Conservation (phyloP, 2,888 invertebrate species). For the Slavum lentiscoides region DNA sequence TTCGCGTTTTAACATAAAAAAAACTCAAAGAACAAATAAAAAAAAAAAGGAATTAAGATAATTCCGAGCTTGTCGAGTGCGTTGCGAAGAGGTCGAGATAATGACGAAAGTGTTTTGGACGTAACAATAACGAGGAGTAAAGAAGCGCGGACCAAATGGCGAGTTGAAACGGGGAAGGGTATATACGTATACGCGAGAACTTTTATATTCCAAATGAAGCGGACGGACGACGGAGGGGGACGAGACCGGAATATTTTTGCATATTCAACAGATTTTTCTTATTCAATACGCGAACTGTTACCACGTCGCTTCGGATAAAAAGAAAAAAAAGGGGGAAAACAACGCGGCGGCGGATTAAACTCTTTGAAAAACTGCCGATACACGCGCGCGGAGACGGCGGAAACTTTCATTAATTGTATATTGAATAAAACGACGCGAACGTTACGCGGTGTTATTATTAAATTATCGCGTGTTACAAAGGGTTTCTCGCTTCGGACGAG, state of each 20-base stretch:
- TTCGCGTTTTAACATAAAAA: no score
- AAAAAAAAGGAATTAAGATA: slow-evolving; percentile 26
- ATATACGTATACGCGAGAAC: no score
- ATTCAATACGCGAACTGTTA: neutral
- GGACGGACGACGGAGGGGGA: neutral
- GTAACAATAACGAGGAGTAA: neutral
- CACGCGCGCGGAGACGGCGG: neutral
- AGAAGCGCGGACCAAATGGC: neutral
- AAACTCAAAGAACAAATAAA: neutral
- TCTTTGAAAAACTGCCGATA: slow-evolving; percentile 18
- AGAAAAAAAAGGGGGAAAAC: no score
- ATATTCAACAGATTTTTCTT: slow-evolving; percentile 27
- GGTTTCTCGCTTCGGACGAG: neutral
- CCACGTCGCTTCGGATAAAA: no score
- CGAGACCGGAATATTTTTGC: slow-evolving; percentile 30
- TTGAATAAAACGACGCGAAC: neutral
- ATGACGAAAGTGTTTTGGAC: slow-evolving; percentile 39
- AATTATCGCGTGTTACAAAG: neutral
- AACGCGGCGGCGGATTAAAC: neutral
- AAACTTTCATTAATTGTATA: slow-evolving; percentile 4
- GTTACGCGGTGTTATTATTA: neutral
- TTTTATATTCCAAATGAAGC: neutral
- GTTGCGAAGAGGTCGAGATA: slow-evolving; percentile 18
- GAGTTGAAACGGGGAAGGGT: no score
- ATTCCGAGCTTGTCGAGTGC: slow-evolving; percentile 11